Base-by-base conservation (phyloP, 2,888 invertebrate species). In the Trissoscelio sp. region DNA sequence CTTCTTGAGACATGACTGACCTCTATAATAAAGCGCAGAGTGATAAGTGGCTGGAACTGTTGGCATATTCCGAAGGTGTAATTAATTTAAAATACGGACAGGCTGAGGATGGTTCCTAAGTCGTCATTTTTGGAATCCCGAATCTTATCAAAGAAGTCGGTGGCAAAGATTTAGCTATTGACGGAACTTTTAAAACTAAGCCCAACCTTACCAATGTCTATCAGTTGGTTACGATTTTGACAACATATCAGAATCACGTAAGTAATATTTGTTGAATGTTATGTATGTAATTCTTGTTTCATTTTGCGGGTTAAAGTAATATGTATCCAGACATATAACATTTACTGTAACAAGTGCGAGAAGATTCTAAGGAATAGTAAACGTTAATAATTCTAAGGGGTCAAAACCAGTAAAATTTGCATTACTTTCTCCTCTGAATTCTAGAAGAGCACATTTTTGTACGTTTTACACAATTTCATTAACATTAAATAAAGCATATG, bases 211-310 rank as follows among this genome's bases (percentile, higher is more conserved):
- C 3, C 0, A 14, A 20, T 12, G 44, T 44, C 0, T 42, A 55
- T 3, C 69, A 69, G 7, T 20, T 69, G 2, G 18, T 69, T 0
- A 69, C 69, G 0, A 11, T 69, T 3, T n/a, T 69, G 28, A 31
- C 37, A 0, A 9, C 6, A 11, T 55, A 69, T 7, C 69, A 69
- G 31, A 69, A 69, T 22, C 55, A 69, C 20, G 69, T 69, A 31
- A 28, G 55, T 69, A 44, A 4, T 6, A 24, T 6, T 24, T 24
- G 6, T 24, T 57, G n/a, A 18, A 48, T 48, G 34, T 37, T 6
- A 28, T 28, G 3, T 5, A 28, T 28, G 28, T 28, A 28, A 28
- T 6, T 28, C 6, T 28, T 3, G 3, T 28, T 28, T 28, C 28
- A 28, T n/a, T n/a, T n/a, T n/a, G n/a, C n/a, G n/a, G n/a, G n/a